A percentile compares a stretch with the other conserved stretches of the same genome.
Conservation (phyloP, 1,140 invertebrate genomes). For the Limonius californicus region DNA sequence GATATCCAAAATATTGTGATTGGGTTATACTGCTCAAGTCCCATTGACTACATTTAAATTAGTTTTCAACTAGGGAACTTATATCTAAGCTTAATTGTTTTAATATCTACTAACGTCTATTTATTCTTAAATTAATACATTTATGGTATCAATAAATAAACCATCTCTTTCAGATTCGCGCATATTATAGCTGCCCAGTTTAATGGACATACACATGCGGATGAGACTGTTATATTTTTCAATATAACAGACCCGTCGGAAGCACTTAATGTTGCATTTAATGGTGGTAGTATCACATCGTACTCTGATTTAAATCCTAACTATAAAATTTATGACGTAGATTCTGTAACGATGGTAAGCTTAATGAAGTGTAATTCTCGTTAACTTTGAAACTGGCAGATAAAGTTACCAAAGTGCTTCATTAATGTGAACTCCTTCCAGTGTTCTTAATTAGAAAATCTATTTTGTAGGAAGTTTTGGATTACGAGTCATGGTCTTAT, state of each 20-base stretch:
- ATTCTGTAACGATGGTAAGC: constrained; percentile 60
- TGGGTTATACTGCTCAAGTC: too few relatives aligned
- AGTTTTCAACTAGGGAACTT: too few relatives aligned
- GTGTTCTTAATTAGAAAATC: not conserved
- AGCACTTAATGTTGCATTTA: constrained; percentile 65
- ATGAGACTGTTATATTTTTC: constrained; percentile 70
- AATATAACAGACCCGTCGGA: constrained; percentile 44
- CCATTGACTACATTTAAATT: too few relatives aligned
- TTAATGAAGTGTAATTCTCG: not conserved
- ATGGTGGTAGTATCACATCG: constrained; percentile 69
- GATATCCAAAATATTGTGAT: too few relatives aligned
- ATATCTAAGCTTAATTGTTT: too few relatives aligned
- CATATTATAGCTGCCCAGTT: constrained; percentile 72
- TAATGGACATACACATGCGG: constrained; percentile 76
- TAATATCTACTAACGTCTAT: too few relatives aligned
- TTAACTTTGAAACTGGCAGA: not conserved
- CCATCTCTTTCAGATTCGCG: constrained; percentile 41
- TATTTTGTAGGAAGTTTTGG: constrained; percentile 57
- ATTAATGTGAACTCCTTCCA: not conserved
- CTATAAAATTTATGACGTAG: constrained; percentile 71
- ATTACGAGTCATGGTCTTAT: constrained; percentile 72
- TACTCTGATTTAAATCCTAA: constrained; percentile 71
- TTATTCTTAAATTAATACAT: too few relatives aligned
- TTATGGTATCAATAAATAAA: not conserved
- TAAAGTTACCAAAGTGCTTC: too few relatives aligned